Evolutionary conservation across 1,140 invertebrate genomes (phyloP).

Genomic region (Drosophila nigrodunni): DNA sequence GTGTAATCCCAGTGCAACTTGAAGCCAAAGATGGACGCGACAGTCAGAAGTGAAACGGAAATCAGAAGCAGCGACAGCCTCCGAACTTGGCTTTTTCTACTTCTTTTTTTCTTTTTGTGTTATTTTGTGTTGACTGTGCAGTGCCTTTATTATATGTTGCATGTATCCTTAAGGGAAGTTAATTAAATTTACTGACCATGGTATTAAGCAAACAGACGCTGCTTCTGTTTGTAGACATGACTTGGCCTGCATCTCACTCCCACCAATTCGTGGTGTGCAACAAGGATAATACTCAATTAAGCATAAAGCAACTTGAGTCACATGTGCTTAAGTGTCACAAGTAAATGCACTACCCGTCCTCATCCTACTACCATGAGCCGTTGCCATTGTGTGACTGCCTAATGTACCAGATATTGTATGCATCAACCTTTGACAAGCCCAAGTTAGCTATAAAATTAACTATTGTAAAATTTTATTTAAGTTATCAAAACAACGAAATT

Average conservation of each 20-base stretch:
- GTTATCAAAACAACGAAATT: too few relatives aligned
- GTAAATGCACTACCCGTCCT: conserved; percentile 17
- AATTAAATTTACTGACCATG: conserved; percentile 83
- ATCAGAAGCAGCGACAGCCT: conserved; percentile 30
- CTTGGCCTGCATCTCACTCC: conserved; percentile 27
- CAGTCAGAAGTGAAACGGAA: conserved; percentile 17
- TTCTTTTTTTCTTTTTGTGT: conserved; percentile 53
- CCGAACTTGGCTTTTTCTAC: conserved; percentile 20
- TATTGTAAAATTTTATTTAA: too few relatives aligned
- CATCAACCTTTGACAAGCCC: conserved; percentile 22
- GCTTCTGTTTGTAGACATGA: conserved; percentile 68
- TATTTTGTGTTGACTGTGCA: conserved; percentile 59
- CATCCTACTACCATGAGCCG: not conserved
- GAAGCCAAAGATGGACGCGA: conserved; percentile 74
- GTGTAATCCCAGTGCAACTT: conserved; percentile 79
- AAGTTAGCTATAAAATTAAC: conserved; percentile 61
- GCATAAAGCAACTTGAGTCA: conserved; percentile 76
- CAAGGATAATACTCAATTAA: conserved; percentile 82
- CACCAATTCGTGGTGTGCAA: conserved; percentile 53
- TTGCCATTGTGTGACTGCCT: conserved; percentile 1
- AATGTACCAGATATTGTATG: not conserved
- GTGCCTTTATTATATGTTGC: conserved; percentile 81
- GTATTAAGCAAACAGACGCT: conserved; percentile 78
- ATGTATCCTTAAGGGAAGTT: conserved; percentile 83
- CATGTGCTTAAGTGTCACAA: conserved; percentile 79